Conservation (phyloP, 1,140 invertebrate genomes). For the Drosophila auraria region DNA sequence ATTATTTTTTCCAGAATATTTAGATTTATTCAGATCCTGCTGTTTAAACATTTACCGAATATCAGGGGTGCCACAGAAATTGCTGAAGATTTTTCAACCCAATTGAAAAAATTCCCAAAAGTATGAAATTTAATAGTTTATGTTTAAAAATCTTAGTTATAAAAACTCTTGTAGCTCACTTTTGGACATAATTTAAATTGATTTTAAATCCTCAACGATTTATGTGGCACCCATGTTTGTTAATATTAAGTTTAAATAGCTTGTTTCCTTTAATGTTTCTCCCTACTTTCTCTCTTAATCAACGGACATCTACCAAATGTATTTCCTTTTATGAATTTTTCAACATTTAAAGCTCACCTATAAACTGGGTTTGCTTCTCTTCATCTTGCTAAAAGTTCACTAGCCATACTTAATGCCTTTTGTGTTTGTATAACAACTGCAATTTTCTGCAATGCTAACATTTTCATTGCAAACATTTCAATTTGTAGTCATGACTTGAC, state of each 20-base stretch:
- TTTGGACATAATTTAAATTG: neutral
- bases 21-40: neutral
- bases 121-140: neutral
- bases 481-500: constrained; percentile 27
- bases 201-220: neutral
- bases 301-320: neutral
- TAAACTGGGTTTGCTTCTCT: neutral
- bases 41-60: neutral
- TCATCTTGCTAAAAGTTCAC: neutral
- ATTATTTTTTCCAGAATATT: neutral
- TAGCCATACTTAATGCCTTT: neutral
- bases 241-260: neutral
- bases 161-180: no score
- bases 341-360: neutral
- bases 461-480: constrained; percentile 37
- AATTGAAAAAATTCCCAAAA: neutral
- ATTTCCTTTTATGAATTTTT: neutral
- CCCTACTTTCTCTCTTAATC: neutral
- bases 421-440: constrained; percentile 29
- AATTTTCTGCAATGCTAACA: constrained; percentile 51
- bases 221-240: no score
- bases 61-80: neutral
- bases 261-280: neutral
- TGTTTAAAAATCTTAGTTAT: no score
- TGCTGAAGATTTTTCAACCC: no score